Percentiles rank a stretch among this genome's conserved stretches.
Evolutionary conservation across 1,140 invertebrate genomes (phyloP).

Genomic region (Lithobius niger): DNA sequence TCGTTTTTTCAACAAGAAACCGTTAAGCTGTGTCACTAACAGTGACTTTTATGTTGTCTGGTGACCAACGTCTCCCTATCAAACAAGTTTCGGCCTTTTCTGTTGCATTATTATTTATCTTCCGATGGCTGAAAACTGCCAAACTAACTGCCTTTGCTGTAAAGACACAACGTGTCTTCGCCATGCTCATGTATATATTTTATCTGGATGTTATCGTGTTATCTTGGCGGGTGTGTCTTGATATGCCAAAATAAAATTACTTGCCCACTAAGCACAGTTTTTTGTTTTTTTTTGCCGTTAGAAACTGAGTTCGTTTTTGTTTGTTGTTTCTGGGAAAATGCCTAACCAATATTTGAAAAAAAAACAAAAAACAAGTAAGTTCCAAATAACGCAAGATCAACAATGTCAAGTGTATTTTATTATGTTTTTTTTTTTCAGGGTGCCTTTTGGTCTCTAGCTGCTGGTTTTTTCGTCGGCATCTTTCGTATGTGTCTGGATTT

Average conservation of each 20-base stretch:
- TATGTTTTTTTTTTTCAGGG: constrained; percentile 23
- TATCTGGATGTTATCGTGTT: too few species aligned
- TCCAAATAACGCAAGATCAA: background rate
- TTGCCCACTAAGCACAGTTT: background rate
- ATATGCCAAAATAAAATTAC: background rate
- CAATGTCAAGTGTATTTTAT: background rate
- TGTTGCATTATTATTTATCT: too few species aligned
- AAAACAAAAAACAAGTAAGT: background rate
- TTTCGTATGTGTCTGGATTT: constrained; percentile 27
- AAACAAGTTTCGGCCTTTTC: too few species aligned
- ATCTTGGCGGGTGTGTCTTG: too few species aligned
- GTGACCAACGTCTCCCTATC: too few species aligned
- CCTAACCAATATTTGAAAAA: background rate
- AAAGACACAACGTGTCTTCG: too few species aligned
- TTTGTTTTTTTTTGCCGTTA: background rate
- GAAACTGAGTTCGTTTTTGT: background rate
- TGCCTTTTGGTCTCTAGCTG: constrained; percentile 33
- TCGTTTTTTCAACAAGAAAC: too few species aligned
- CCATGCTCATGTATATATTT: too few species aligned
- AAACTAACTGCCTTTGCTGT: too few species aligned
- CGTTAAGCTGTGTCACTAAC: too few species aligned
- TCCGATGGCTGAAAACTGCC: too few species aligned
- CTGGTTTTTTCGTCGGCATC: constrained; percentile 28
- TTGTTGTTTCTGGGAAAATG: background rate
- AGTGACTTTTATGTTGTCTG: too few species aligned